Evolutionary conservation across 2,113 vertebrate species (phyloP), one percentile per base, ranked within the genome.

Genomic region (Syrrhaptes paradoxus): DNA sequence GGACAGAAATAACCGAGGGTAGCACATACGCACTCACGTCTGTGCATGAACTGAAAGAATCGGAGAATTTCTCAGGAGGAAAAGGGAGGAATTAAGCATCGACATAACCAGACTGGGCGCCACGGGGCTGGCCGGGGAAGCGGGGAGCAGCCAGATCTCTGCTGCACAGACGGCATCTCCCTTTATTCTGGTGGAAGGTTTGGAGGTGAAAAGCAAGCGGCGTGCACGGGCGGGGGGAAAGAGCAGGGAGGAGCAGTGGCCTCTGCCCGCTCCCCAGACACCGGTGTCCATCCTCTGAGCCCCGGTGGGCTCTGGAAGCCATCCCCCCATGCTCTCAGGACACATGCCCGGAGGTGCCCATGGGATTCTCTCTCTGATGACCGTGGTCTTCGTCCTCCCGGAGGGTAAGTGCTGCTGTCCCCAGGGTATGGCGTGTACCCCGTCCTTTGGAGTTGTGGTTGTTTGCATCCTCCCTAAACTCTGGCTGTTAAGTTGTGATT

Each of bases 1-100:
- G 96, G 97, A 94, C 97, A 97, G 96, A 95, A 96, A 96, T 96
- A 96, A 96, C 97, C 0, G 43, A 95, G 95, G 96, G 96, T 32
- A 94, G 93, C 87, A 78, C 89, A 91, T 19, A 93, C 57, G n/a
- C 87, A 12, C 73, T 87, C 78, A 66, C 43, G 58, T 95, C 95
- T 94, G 95, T 85, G 95, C 94, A 7, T 1, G 29, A 38, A 18
- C 87, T 8, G 70, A 80, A 11, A 46, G 75, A 80, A 48, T 10
- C 24, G 2, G 87, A 17, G 72, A 21, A 76, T 85, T 91, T 72
- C 70, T 90, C 67, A 9, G 12, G 84, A 89, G 91, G 89, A 58
- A 65, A 87, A 80, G 46, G 74, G 32, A 93, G 72, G 57, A 85
- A 70, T 72, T 65, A 6, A 49, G 14, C 88, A 13, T 31, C 9